Evolutionary conservation across 2,888 invertebrate species (phyloP), one percentile per base, ranked within the genome.

Genomic region (Caenorhabditis doughertyi): DNA sequence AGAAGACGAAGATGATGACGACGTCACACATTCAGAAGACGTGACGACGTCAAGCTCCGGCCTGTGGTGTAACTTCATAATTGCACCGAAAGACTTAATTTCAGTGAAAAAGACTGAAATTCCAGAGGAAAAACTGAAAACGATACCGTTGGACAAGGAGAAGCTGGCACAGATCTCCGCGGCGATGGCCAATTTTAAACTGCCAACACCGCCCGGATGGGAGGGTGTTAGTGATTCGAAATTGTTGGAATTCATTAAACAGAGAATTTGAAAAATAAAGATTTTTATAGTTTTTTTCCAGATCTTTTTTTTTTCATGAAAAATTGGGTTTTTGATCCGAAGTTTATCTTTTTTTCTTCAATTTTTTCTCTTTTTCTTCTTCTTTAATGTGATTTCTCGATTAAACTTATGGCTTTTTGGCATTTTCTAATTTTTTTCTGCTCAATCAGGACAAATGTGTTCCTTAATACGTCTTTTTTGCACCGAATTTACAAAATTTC

Each of bases 181-280:
- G 16, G 82, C 84, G 13, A 87, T 86, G 85, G 62, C 81, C 1
- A 65, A 74, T 11, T 81, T 88, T 16, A 51, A 56, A 3, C 47
- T 88, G 13, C 81, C 84, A 7, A 84, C 87, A 0, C 84, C 84
- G 16, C 81, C 88, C 0, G 85, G 86, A 35, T 87, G 84, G 67
- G 84, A 83, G 49, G 77, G 76, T 35, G 49, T 87, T 11, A 77
- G 56, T 21, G 86, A 88, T 70, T 39, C 49, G 32, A 81, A 85
- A 60, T 23, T 87, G 3, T 29, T 80, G 32, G 74, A 81, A 23
- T 71, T 84, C 76, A 25, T 79, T 32, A 70, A 51, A 51, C 29
- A 71, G 16, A n/a, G 42, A 21, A 16, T 76, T 16, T 77, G 18
- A 62, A 55, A 11, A 39, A 44, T 65, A 21, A n/a, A 18, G 13